Conservation (phyloP, 1,140 invertebrate species). For the Leptinotarsa lineolata region DNA sequence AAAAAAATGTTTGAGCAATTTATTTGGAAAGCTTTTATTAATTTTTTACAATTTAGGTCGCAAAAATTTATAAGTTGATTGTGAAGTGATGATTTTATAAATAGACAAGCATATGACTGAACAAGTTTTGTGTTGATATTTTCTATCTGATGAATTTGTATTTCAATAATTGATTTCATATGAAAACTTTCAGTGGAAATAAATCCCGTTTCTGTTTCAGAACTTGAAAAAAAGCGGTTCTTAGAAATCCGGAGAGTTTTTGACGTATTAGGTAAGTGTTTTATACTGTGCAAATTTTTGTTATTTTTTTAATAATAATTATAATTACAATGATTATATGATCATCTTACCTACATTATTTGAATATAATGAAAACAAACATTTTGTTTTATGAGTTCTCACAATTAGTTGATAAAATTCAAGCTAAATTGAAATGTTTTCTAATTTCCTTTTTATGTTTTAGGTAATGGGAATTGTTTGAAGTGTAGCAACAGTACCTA, state of each 20-base stretch:
- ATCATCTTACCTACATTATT: conserved; percentile 8
- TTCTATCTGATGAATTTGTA: neutral
- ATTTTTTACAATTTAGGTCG: neutral
- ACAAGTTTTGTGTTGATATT: neutral
- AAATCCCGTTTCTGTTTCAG: too few species aligned
- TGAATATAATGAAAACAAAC: conserved; percentile 1
- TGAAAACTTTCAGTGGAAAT: too few species aligned
- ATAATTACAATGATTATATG: neutral
- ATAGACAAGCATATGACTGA: conserved; percentile 29
- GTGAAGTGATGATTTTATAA: conserved; percentile 11
- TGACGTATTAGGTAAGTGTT: too few species aligned
- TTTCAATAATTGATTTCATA: too few species aligned
- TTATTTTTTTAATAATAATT: too few species aligned
- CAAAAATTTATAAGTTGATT: neutral
- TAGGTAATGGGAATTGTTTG: too few species aligned
- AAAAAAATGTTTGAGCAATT: too few species aligned
- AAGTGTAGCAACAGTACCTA: too few species aligned
- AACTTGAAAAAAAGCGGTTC: too few species aligned
- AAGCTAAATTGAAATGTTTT: too few species aligned
- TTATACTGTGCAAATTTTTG: too few species aligned
- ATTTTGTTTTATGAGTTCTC: neutral
- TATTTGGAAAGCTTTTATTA: neutral
- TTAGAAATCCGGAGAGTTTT: too few species aligned
- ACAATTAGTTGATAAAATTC: neutral
- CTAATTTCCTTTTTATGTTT: neutral